phyloP scores from a whole-genome alignment of 2,888 invertebrate species.

The Drosophila meridionalis region DNA sequence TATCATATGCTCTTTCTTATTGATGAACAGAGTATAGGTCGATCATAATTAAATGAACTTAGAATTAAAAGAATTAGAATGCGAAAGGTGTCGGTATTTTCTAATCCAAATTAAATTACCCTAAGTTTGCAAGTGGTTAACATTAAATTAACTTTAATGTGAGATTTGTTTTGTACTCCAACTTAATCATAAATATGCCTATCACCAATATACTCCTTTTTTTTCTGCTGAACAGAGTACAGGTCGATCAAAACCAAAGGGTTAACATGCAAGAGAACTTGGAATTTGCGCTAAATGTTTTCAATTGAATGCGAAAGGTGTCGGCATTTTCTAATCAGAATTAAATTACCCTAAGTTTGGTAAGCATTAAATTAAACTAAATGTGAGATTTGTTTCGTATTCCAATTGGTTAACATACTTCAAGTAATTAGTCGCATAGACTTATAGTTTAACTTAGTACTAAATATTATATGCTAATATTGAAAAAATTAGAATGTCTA shows the following conservation, averaged over 20 bases:
- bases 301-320: constrained; percentile 59
- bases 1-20: too few relatives aligned
- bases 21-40: too few relatives aligned
- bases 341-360: constrained; percentile 7
- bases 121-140: too few relatives aligned
- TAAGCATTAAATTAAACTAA: constrained; percentile 2
- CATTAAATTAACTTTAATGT: too few relatives aligned
- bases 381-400: constrained; percentile 2
- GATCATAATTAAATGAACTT: too few relatives aligned
- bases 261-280: constrained; percentile 38
- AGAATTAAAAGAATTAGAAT: too few relatives aligned
- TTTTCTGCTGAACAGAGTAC: neutral
- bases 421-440: constrained; percentile 4
- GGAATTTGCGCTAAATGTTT: constrained; percentile 66
- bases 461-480: neutral
- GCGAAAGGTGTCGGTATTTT: too few relatives aligned
- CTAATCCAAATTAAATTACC: too few relatives aligned
- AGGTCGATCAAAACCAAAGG: constrained; percentile 31
- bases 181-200: neutral
- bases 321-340: constrained; percentile 41
- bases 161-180: too few relatives aligned
- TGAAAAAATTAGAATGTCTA: neutral
- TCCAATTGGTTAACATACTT: neutral
- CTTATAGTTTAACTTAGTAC: constrained; percentile 3
- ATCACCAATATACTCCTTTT: neutral